phyloP scores from a whole-genome alignment of 2,888 invertebrate species.

The Brenthis hecate region DNA sequence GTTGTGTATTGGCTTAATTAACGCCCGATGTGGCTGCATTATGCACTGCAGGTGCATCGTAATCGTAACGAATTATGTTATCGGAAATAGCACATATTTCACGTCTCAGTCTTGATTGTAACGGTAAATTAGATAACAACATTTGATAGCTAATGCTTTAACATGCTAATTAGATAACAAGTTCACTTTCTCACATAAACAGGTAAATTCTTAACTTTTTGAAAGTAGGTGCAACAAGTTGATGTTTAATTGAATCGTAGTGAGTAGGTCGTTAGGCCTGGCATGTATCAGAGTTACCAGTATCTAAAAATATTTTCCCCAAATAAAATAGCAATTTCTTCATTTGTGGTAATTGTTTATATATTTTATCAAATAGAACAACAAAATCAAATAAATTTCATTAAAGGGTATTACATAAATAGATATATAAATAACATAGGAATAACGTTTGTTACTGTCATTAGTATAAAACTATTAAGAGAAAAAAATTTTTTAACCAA shows the following conservation, averaged over 20 bases:
- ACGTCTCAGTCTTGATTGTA: constrained; percentile 58
- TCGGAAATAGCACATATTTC: constrained; percentile 63
- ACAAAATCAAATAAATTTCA: too few relatives aligned
- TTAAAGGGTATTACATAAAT: too few relatives aligned
- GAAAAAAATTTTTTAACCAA: too few relatives aligned
- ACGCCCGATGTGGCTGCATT: constrained; percentile 45
- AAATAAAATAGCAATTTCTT: neutral
- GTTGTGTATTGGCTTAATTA: constrained; percentile 40
- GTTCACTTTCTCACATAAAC: constrained; percentile 71
- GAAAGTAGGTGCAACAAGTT: constrained; percentile 68
- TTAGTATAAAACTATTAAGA: too few relatives aligned
- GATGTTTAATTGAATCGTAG: constrained; percentile 35
- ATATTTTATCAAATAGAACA: too few relatives aligned
- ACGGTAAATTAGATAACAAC: constrained; percentile 69
- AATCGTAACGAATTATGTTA: constrained; percentile 65
- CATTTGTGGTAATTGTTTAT: too few relatives aligned
- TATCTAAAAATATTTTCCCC: neutral
- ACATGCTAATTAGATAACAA: constrained; percentile 57
- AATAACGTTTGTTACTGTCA: too few relatives aligned
- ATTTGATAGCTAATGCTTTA: constrained; percentile 49
- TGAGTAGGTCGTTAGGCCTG: constrained; percentile 36
- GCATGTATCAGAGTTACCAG: constrained; percentile 22
- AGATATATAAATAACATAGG: too few relatives aligned
- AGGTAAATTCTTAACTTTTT: constrained; percentile 60
- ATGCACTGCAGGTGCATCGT: constrained; percentile 74